phyloP scores from a whole-genome alignment of 2,888 invertebrate species.

The Meiosimyza platycephala region DNA sequence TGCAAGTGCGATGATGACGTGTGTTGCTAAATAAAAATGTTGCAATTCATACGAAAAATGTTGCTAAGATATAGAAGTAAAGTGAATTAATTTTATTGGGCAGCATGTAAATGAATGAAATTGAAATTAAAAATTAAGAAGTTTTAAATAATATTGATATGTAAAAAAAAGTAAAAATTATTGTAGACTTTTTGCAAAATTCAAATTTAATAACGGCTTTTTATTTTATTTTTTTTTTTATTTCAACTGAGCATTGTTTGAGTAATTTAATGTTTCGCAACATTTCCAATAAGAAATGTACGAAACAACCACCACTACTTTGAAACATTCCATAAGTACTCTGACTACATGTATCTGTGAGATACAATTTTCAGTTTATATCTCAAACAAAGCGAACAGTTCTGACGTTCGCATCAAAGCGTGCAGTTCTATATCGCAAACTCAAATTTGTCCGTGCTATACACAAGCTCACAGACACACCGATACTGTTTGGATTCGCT shows the following conservation, averaged over 20 bases:
- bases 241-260: background rate
- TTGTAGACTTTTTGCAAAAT: slow-evolving; percentile 24
- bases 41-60: background rate
- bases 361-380: background rate
- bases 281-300: background rate
- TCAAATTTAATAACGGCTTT: no score
- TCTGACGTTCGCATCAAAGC: slow-evolving; percentile 25
- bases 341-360: slow-evolving; percentile 8
- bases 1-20: background rate
- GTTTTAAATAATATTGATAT: slow-evolving; percentile 7
- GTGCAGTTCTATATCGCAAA: slow-evolving; percentile 11
- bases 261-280: background rate
- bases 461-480: background rate
- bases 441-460: background rate
- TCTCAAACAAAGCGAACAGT: slow-evolving; percentile 16
- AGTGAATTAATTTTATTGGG: background rate
- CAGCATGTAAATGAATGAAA: no score
- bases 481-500: background rate
- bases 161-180: slow-evolving; percentile 6
- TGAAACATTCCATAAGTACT: background rate
- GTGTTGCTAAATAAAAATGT: background rate
- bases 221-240: background rate
- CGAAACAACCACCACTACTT: slow-evolving; percentile 13
- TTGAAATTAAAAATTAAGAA: no score
- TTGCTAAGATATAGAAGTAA: no score